Base-by-base conservation (phyloP, 2,113 vertebrate species). In the Rissa tridactyla region DNA sequence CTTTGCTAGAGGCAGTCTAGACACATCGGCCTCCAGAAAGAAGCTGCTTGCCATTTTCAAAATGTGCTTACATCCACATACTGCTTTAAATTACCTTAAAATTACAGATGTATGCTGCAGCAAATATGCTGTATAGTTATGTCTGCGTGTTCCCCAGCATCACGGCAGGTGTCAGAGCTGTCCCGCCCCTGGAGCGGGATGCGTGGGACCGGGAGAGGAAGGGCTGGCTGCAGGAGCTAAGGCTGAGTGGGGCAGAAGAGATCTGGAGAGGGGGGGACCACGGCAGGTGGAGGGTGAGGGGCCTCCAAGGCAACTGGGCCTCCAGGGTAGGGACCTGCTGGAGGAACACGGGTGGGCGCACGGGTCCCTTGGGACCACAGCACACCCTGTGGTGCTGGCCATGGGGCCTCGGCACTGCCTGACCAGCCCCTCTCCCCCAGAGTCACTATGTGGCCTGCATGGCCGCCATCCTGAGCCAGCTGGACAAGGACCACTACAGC, bases 371-470 rank as follows among this genome's bases (percentile, higher is more conserved):
- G 21, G 13, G 7, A 8, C 55, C 52, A 34, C 71, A 17, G 34
- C 13, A 4, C 61, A 38, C 20, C 11, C 16, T 3, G 1, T 0
- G 1, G 27, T 65, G 44, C 29, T 2, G 10, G 36, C 32, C 2
- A 7, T 1, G 9, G 51, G 58, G 25, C 18, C 49, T 18, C 1
- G 3, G 55, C 69, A 19, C 52, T 8, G 17, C 60, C 71, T 96
- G 66, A 96, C 4, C 69, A 16, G 16, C 18, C 13, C 8, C 52
- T 94, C 44, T 95, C 47, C 64, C 52, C 47, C 79, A 98, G 97
- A 95, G 96, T 38, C 94, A 96, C 79, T 98, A 97, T 0, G 97
- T 98, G 82, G 97, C 97, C 52, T 98, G 97, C 92, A 97, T 98
- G 97, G 86, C 97, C 2, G 3, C 97, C 86, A 97, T 97, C 92